Conservation (phyloP, 2,797 vertebrate genomes). For the Phoeniculus purpureus region DNA sequence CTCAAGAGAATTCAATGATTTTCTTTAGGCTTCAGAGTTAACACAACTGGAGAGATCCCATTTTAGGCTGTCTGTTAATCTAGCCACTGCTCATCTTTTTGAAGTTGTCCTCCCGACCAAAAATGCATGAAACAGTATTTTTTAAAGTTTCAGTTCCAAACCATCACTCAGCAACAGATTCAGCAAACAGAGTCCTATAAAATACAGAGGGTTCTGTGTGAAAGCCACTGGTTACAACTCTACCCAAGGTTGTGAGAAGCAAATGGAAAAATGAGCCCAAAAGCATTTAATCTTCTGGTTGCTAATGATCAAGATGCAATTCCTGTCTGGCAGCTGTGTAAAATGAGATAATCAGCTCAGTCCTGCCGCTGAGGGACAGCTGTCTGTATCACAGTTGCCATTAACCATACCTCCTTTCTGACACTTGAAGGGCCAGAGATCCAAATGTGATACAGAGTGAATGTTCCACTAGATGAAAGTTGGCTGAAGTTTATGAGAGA, state of each 20-base stretch:
- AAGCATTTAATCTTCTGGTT: not conserved
- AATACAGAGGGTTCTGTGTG: not conserved
- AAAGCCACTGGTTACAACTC: not conserved
- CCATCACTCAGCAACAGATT: not conserved
- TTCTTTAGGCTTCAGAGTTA: slow-evolving; percentile 4
- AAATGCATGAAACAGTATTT: not conserved
- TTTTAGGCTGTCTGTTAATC: not conserved
- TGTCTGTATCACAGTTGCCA: slow-evolving; percentile 6
- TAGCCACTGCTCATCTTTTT: not conserved
- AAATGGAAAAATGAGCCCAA: not conserved
- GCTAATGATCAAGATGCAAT: not conserved
- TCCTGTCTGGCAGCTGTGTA: slow-evolving; percentile 32
- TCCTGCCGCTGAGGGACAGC: slow-evolving; percentile 38
- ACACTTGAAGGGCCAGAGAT: not conserved
- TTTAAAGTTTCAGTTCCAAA: not conserved
- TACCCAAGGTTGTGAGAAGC: not conserved
- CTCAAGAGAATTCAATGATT: not conserved
- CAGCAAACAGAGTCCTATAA: not conserved
- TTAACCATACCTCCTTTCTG: not conserved
- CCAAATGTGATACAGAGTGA: not conserved
- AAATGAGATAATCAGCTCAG: slow-evolving; percentile 29
- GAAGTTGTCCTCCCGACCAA: not conserved
- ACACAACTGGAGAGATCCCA: not conserved
- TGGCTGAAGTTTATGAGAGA: not conserved
- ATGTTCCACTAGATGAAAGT: not conserved